These are phyloP conservation scores for Syngnathus acus DNA, from an alignment of 2,797 vertebrate genomes.

Conservation along the genomic window DNA sequence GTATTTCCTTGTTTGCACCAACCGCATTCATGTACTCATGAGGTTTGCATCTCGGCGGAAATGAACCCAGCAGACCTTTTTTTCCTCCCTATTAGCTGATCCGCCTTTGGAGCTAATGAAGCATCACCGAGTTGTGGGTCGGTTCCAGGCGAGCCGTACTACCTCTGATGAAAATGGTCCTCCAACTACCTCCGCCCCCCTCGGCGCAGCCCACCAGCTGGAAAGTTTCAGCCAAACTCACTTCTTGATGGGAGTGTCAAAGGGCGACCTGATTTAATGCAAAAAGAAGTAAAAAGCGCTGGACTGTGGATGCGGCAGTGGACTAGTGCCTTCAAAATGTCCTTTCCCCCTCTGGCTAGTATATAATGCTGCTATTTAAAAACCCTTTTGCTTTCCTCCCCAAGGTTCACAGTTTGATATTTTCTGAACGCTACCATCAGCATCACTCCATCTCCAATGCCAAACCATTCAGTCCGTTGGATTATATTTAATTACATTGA, in stretches of 20 bases:
- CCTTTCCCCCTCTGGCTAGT: background rate
- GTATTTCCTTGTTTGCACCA: background rate
- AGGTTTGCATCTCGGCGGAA: background rate
- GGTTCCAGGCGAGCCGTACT: background rate
- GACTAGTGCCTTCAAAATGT: background rate
- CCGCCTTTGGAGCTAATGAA: conserved; percentile 1
- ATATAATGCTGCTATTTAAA: background rate
- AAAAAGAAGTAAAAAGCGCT: background rate
- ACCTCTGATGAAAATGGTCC: background rate
- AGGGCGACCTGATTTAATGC: conserved; percentile 5
- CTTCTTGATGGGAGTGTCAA: conserved; percentile 2
- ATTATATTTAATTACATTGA: background rate
- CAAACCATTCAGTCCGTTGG: too few relatives aligned
- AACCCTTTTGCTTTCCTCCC: background rate
- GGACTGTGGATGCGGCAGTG: background rate
- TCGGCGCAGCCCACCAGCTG: background rate
- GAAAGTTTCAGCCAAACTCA: conserved; percentile 5
- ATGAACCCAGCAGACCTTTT: background rate
- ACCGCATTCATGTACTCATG: background rate
- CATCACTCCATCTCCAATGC: background rate
- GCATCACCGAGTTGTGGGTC: background rate
- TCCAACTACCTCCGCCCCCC: background rate
- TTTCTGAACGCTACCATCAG: background rate
- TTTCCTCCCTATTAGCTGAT: background rate
- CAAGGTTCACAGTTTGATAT: background rate